phyloP scores from a whole-genome alignment of 2,888 invertebrate species.

The Ganaspis brasiliensis region DNA sequence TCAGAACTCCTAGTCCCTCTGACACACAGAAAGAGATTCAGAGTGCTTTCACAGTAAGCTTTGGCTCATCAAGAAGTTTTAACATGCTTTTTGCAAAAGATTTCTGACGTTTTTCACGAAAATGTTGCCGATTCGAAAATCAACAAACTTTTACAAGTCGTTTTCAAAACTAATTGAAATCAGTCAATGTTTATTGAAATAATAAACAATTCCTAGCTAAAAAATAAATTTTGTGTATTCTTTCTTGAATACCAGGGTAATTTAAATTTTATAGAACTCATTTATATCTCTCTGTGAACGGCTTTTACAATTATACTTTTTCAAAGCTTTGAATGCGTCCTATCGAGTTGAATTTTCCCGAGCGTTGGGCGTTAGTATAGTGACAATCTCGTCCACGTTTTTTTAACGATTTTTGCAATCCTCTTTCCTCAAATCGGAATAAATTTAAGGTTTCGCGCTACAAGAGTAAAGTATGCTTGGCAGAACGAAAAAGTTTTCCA shows the following conservation, averaged over 20 bases:
- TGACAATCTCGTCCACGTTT: slow-evolving; percentile 2
- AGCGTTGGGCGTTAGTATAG: not conserved
- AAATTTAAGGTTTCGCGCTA: slow-evolving; percentile 33
- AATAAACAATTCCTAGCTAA: not conserved
- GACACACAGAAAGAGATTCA: slow-evolving; percentile 20
- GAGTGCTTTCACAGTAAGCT: slow-evolving; percentile 29
- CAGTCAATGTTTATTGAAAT: too few species aligned
- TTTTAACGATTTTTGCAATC: slow-evolving; percentile 22
- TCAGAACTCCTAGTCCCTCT: slow-evolving; percentile 36
- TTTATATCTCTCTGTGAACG: not conserved
- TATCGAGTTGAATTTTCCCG: slow-evolving; percentile 1
- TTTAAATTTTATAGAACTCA: not conserved
- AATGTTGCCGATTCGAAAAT: too few species aligned
- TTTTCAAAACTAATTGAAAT: not conserved
- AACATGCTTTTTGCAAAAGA: slow-evolving; percentile 17
- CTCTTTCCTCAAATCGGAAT: slow-evolving; percentile 15
- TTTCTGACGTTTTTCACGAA: not conserved
- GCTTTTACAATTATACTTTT: slow-evolving; percentile 22
- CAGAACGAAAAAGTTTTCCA: slow-evolving; percentile 52
- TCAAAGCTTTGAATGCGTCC: not conserved
- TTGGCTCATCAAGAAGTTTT: slow-evolving; percentile 19
- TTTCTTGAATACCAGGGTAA: too few species aligned
- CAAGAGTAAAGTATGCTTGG: slow-evolving; percentile 19
- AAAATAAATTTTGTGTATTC: too few species aligned
- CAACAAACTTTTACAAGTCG: too few species aligned